These are phyloP conservation scores for Panagrolaimus sp. DNA, from an alignment of 1,140 invertebrate species.

Conservation along the genomic window DNA sequence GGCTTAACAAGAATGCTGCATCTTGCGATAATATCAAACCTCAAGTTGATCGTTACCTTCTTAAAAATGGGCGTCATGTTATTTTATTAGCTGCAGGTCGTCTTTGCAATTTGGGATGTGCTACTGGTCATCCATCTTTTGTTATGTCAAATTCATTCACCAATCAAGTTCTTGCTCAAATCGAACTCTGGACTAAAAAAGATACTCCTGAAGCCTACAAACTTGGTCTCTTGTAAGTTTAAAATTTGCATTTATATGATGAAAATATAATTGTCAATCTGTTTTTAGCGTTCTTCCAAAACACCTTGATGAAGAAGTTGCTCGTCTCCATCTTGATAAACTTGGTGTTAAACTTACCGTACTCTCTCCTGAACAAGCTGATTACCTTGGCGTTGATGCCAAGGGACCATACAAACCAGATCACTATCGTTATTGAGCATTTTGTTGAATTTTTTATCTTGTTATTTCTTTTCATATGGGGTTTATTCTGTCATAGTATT, in stretches of 20 bases:
- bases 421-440: constrained; percentile 84
- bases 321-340: constrained; percentile 86
- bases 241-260: too few species aligned
- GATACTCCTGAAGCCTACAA: constrained; percentile 67
- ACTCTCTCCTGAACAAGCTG: constrained; percentile 76
- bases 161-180: constrained; percentile 94
- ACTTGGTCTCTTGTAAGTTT: constrained; percentile 27
- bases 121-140: constrained; percentile 95
- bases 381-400: constrained; percentile 79
- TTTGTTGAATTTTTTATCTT: constrained; percentile 60
- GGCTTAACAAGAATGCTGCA: constrained; percentile 86
- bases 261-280: too few species aligned
- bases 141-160: constrained; percentile 99
- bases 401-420: constrained; percentile 95
- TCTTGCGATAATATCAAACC: constrained; percentile 90
- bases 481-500: background rate
- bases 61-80: constrained; percentile 83
- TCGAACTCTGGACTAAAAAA: constrained; percentile 92
- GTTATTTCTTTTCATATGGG: background rate
- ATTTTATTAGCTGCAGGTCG: constrained; percentile 91
- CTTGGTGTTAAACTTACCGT: constrained; percentile 93
- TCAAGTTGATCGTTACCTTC: constrained; percentile 90
- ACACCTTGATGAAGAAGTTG: constrained; percentile 93
- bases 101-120: constrained; percentile 95
- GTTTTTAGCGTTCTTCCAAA: constrained; percentile 60